A percentile compares a stretch with the other conserved stretches of the same genome.
phyloP scores from a whole-genome alignment of 2,888 invertebrate genomes.

The Drymonia ruficornis region DNA sequence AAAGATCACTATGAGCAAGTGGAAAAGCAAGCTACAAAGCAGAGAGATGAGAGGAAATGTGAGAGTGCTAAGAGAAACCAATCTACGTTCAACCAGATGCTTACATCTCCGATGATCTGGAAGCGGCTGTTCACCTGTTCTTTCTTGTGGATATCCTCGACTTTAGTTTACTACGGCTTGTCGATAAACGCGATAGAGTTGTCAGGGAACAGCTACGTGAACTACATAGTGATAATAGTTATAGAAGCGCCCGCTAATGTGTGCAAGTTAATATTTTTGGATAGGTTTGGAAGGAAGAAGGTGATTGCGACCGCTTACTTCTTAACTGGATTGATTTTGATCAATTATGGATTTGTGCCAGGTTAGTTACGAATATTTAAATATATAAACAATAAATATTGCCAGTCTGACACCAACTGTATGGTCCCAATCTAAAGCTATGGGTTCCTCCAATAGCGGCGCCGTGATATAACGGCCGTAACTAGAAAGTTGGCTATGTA shows the following conservation, averaged over 20 bases:
- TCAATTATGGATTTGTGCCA: slow-evolving; percentile 86
- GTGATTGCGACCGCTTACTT: slow-evolving; percentile 87
- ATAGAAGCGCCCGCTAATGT: slow-evolving; percentile 92
- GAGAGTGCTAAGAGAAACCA: slow-evolving; percentile 64
- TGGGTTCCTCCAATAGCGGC: too few relatives aligned
- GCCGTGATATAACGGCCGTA: too few relatives aligned
- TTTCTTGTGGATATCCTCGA: slow-evolving; percentile 91
- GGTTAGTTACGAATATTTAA: slow-evolving; percentile 74
- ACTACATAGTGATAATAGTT: slow-evolving; percentile 87
- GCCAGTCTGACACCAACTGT: too few relatives aligned
- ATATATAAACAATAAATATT: too few relatives aligned
- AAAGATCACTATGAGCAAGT: slow-evolving; percentile 77
- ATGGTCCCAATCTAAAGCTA: too few relatives aligned
- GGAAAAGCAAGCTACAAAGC: slow-evolving; percentile 71
- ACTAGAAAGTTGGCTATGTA: too few relatives aligned
- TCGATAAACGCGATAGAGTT: slow-evolving; percentile 91
- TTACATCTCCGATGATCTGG: slow-evolving; percentile 81
- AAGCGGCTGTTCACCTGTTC: slow-evolving; percentile 87
- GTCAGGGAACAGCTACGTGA: slow-evolving; percentile 90
- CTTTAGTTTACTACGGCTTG: slow-evolving; percentile 92
- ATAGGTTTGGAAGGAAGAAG: slow-evolving; percentile 87
- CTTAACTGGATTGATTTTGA: slow-evolving; percentile 86
- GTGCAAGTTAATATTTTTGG: slow-evolving; percentile 86
- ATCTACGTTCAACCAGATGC: slow-evolving; percentile 68
- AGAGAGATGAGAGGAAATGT: slow-evolving; percentile 69